Percentiles rank a stretch among this genome's conserved stretches.
These are phyloP conservation scores for Papilio polyxenes DNA, from an alignment of 1,140 invertebrate species.

Conservation along the genomic window DNA sequence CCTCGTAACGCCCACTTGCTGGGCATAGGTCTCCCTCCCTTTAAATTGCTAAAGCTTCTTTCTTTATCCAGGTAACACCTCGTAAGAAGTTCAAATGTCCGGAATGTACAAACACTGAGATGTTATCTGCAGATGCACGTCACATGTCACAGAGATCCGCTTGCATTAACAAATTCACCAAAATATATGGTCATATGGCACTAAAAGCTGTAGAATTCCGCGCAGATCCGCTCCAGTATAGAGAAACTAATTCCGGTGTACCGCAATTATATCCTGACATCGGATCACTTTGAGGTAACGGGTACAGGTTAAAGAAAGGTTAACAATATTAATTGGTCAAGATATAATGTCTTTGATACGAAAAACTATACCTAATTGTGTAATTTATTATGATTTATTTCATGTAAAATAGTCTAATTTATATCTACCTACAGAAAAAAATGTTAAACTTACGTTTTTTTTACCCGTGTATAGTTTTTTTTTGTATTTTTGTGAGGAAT, in stretches of 20 bases:
- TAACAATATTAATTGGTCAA: neutral
- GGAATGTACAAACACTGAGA: slow-evolving; percentile 95
- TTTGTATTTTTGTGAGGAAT: slow-evolving; percentile 51
- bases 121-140: slow-evolving; percentile 94
- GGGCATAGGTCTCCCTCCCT: too few relatives aligned
- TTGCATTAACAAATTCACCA: slow-evolving; percentile 93
- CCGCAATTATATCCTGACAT: slow-evolving; percentile 92
- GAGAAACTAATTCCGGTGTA: slow-evolving; percentile 81
- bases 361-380: neutral
- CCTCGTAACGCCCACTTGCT: too few relatives aligned
- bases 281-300: slow-evolving; percentile 87
- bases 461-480: neutral
- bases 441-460: neutral
- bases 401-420: slow-evolving; percentile 5
- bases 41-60: neutral
- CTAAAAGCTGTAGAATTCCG: slow-evolving; percentile 94
- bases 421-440: neutral
- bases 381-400: slow-evolving; percentile 1
- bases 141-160: slow-evolving; percentile 97
- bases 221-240: slow-evolving; percentile 96
- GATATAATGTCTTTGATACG: neutral
- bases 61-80: slow-evolving; percentile 88
- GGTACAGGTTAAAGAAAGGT: neutral
- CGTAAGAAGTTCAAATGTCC: slow-evolving; percentile 99
- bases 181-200: slow-evolving; percentile 93